Evolutionary conservation across 2,113 vertebrate species (phyloP).

Genomic region (Psammodynastes pulverulentus): DNA sequence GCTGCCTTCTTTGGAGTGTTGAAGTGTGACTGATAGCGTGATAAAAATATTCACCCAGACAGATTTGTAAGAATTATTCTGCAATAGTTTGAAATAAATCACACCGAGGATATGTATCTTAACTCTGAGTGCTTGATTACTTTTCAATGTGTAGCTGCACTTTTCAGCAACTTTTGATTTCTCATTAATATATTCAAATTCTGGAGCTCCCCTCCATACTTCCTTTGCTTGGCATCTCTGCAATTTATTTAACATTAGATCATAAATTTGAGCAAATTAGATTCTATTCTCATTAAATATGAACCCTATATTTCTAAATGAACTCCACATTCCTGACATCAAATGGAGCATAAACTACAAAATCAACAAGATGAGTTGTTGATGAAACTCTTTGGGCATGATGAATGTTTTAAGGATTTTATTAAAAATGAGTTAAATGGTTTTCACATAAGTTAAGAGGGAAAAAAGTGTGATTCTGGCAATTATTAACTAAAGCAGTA

Average conservation of each 20-base stretch:
- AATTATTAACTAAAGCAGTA: neutral
- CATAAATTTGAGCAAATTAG: conserved; percentile 56
- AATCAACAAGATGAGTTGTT: conserved; percentile 13
- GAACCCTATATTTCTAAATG: conserved; percentile 43
- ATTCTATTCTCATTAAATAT: conserved; percentile 43
- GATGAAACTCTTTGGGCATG: conserved; percentile 25
- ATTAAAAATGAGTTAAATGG: conserved; percentile 21
- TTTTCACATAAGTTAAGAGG: conserved; percentile 3
- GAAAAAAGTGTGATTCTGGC: neutral
- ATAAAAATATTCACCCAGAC: conserved; percentile 36
- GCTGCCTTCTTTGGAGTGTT: neutral
- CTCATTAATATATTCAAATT: conserved; percentile 40
- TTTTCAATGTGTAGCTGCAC: conserved; percentile 49
- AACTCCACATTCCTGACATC: conserved; percentile 33
- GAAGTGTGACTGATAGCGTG: conserved; percentile 21
- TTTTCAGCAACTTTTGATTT: conserved; percentile 27
- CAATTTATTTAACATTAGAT: conserved; percentile 44
- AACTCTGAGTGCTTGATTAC: conserved; percentile 32
- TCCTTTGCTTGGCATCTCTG: neutral
- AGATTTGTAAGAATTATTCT: conserved; percentile 17
- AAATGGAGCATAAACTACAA: conserved; percentile 38
- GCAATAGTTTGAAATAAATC: conserved; percentile 41
- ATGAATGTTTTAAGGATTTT: conserved; percentile 8
- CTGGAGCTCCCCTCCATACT: neutral
- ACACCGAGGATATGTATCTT: conserved; percentile 32